Conservation (phyloP, 2,113 vertebrate genomes). For the Carlito syrichta region DNA sequence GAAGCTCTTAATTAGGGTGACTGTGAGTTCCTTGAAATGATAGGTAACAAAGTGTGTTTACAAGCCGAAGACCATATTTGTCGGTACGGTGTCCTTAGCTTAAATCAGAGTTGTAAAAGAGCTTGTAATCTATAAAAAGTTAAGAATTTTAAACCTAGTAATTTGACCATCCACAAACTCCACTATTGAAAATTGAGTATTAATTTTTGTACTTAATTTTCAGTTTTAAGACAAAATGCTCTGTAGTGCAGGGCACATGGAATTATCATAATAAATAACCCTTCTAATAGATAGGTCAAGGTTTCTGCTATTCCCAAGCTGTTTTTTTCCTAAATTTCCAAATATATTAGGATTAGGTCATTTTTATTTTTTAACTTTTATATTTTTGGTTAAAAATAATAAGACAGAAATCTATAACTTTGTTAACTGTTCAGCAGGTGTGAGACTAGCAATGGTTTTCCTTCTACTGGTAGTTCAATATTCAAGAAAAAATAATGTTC, state of each 20-base stretch:
- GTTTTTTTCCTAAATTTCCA: neutral
- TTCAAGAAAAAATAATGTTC: neutral
- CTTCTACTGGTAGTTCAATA: neutral
- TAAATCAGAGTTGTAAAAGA: neutral
- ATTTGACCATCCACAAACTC: neutral
- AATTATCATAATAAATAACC: neutral
- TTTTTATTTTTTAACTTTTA: slow-evolving; percentile 30
- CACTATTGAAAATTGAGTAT: neutral
- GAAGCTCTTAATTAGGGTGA: neutral
- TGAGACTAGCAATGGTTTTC: neutral
- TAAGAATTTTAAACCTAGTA: neutral
- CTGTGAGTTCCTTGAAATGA: neutral
- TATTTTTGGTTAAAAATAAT: neutral
- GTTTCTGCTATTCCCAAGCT: neutral
- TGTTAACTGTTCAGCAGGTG: neutral
- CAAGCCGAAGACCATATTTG: neutral
- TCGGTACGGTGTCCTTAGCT: neutral
- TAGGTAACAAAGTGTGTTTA: neutral
- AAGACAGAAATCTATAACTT: neutral
- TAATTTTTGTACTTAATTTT: neutral
- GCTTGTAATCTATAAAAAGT: neutral
- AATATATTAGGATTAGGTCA: neutral
- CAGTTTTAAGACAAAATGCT: neutral
- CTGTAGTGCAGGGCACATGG: neutral
- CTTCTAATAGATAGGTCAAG: neutral